Evolutionary conservation across 1,140 invertebrate genomes (phyloP).

Genomic region (Eueides isabella): DNA sequence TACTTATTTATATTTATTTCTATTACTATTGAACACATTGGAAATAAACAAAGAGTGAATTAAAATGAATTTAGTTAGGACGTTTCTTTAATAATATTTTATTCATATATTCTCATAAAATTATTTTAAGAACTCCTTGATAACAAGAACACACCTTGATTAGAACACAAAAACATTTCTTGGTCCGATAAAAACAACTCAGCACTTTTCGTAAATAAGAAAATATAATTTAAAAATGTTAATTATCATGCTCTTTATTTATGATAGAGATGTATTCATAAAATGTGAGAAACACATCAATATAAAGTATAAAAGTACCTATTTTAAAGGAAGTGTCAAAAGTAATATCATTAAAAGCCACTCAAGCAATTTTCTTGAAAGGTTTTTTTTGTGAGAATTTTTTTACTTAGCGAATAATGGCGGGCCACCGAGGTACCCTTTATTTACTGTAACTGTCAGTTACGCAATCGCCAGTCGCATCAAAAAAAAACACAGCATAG

Average conservation of each 20-base stretch:
- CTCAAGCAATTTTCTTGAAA: not conserved
- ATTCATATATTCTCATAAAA: not conserved
- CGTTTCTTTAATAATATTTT: not conserved
- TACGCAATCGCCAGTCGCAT: slow-evolving; percentile 13
- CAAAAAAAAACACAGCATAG: slow-evolving; percentile 22
- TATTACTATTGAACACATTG: no score
- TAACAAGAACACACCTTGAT: not conserved
- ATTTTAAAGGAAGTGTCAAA: not conserved
- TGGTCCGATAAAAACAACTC: not conserved
- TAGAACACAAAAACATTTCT: not conserved
- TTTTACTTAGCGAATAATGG: not conserved
- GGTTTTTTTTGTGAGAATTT: slow-evolving; percentile 1
- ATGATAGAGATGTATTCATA: no score
- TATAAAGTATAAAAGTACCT: not conserved
- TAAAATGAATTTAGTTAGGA: not conserved
- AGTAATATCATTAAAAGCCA: not conserved
- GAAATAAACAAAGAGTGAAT: no score
- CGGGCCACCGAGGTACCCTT: not conserved
- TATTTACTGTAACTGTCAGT: slow-evolving; percentile 6
- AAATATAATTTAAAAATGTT: no score
- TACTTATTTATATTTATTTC: not conserved
- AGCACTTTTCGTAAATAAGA: not conserved
- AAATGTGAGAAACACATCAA: no score
- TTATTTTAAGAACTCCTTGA: not conserved
- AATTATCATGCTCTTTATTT: no score